Evolutionary conservation across 2,888 invertebrate genomes (phyloP).

Genomic region (Drosophila austrosaltans): DNA sequence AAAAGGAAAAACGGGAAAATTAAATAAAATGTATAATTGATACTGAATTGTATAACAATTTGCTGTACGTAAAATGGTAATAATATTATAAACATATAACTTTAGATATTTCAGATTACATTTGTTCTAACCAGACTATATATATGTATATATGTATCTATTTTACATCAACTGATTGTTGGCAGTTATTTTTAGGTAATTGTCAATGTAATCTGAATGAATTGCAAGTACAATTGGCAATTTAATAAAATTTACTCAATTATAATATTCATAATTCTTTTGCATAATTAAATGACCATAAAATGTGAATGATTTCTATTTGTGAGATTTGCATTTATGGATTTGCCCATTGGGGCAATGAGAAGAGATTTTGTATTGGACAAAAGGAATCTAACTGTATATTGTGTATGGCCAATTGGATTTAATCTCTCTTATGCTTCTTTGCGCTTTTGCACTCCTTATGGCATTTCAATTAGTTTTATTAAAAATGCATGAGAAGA

Average conservation of each 20-base stretch:
- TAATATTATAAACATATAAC: no score
- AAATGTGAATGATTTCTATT: conserved; percentile 44
- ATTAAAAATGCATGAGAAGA: conserved; percentile 61
- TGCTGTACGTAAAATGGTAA: no score
- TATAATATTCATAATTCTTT: conserved; percentile 39
- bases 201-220: neutral
- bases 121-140: no score
- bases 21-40: no score
- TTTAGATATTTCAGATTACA: no score
- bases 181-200: neutral
- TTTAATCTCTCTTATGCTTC: conserved; percentile 24
- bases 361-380: conserved; percentile 25
- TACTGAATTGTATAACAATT: no score
- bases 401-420: conserved; percentile 53
- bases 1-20: no score
- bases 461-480: conserved; percentile 65
- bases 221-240: neutral
- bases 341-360: conserved; percentile 7
- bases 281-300: conserved; percentile 50
- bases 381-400: conserved; percentile 29
- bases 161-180: no score
- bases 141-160: no score
- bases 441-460: conserved; percentile 13
- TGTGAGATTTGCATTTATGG: conserved; percentile 34
- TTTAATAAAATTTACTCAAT: conserved; percentile 29